A percentile compares a stretch with the other conserved stretches of the same genome.
Conservation (phyloP, 2,113 vertebrate species). For the Spea bombifrons region DNA sequence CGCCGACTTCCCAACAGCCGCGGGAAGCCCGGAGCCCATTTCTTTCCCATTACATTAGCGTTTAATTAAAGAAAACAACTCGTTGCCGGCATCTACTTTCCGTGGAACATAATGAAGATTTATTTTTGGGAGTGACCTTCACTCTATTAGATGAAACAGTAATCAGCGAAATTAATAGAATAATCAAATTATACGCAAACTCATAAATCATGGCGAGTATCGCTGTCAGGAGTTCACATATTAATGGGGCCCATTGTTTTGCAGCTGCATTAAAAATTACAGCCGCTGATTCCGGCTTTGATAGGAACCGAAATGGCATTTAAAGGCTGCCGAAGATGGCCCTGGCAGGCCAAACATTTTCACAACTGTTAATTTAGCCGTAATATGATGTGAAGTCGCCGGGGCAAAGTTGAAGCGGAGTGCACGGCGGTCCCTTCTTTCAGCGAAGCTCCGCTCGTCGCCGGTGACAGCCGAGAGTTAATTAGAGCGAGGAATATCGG, state of each 20-base stretch:
- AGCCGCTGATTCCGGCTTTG: constrained; percentile 66
- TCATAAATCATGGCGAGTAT: constrained; percentile 77
- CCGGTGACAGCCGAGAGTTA: constrained; percentile 65
- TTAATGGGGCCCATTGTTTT: constrained; percentile 79
- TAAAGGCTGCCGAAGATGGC: constrained; percentile 63
- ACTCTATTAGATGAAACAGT: constrained; percentile 77
- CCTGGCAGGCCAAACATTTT: constrained; percentile 65
- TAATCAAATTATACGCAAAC: constrained; percentile 88
- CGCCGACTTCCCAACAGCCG: constrained; percentile 55
- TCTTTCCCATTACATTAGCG: constrained; percentile 76
- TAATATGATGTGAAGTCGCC: constrained; percentile 70
- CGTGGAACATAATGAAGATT: constrained; percentile 79
- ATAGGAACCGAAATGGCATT: constrained; percentile 76
- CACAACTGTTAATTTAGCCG: constrained; percentile 77
- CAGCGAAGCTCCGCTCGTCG: constrained; percentile 65
- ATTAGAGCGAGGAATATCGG: constrained; percentile 70
- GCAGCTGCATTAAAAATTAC: constrained; percentile 73
- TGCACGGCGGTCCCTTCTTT: constrained; percentile 62
- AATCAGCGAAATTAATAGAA: constrained; percentile 89
- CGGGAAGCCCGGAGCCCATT: constrained; percentile 58
- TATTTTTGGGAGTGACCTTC: constrained; percentile 85
- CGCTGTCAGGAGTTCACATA: constrained; percentile 73
- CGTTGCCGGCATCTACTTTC: constrained; percentile 77
- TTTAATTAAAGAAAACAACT: constrained; percentile 87
- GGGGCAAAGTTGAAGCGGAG: constrained; percentile 68